Evolutionary conservation across 2,113 vertebrate genomes (phyloP).

Genomic region (Hemibagrus wyckioides): DNA sequence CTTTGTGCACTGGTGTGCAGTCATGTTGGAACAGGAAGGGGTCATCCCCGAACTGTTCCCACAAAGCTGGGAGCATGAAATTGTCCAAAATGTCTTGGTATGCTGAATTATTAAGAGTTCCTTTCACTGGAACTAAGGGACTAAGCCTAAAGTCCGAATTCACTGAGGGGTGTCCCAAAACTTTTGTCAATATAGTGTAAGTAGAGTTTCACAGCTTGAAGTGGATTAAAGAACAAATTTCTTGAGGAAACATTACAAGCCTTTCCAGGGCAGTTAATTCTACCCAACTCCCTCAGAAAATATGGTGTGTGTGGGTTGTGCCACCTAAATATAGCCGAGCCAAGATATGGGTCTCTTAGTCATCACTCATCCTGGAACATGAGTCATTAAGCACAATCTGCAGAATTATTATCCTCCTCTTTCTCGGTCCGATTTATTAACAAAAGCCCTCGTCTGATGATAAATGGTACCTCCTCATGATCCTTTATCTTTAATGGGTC

Average conservation of each 20-base stretch:
- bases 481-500: background rate
- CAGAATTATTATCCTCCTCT: background rate
- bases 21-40: too few species aligned
- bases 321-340: slow-evolving; percentile 30
- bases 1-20: too few species aligned
- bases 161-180: too few species aligned
- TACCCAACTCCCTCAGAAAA: slow-evolving; percentile 46
- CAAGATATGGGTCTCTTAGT: slow-evolving; percentile 27
- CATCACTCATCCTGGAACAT: slow-evolving; percentile 14
- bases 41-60: too few species aligned
- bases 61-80: too few species aligned
- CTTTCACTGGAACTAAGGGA: too few species aligned
- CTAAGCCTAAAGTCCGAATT: too few species aligned
- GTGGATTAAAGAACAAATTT: background rate
- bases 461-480: background rate
- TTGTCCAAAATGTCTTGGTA: too few species aligned
- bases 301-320: slow-evolving; percentile 26
- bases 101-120: too few species aligned
- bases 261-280: background rate
- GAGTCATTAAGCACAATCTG: slow-evolving; percentile 11
- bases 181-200: too few species aligned
- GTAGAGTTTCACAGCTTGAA: background rate
- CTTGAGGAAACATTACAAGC: background rate
- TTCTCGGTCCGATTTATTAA: background rate
- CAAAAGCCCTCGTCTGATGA: background rate